These are phyloP conservation scores for Drepanosiphum platanoidis DNA, from an alignment of 2,888 invertebrate species.

Conservation along the genomic window DNA sequence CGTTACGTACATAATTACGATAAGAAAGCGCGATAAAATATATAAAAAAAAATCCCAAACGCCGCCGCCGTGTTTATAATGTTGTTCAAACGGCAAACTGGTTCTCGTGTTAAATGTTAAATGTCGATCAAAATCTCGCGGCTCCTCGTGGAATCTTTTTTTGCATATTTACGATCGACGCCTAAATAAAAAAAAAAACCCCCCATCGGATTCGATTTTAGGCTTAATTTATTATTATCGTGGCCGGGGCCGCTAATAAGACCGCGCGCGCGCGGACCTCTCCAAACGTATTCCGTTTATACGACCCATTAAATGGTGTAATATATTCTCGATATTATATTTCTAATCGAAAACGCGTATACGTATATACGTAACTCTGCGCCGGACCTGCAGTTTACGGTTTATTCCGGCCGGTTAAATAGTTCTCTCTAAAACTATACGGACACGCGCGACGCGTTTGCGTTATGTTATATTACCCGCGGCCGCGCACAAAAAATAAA, in stretches of 20 bases:
- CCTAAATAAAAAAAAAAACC: background rate
- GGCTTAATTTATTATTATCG: too few relatives aligned
- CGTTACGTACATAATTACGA: background rate
- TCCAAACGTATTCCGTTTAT: background rate
- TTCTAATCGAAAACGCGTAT: background rate
- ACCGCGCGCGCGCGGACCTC: background rate
- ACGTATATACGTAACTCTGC: background rate
- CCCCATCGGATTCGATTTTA: too few relatives aligned
- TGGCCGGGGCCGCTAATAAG: too few relatives aligned
- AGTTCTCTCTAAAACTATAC: too few relatives aligned
- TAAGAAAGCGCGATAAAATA: background rate
- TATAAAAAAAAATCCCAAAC: background rate
- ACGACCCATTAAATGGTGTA: background rate
- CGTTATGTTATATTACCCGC: background rate
- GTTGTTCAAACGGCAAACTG: background rate
- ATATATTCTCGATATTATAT: background rate
- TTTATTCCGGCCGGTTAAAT: background rate
- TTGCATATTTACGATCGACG: background rate
- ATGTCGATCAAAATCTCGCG: background rate
- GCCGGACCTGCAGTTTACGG: background rate
- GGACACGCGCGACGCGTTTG: background rate
- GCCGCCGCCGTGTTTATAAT: background rate
- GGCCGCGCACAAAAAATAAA: background rate
- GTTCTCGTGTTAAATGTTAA: background rate
- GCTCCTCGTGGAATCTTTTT: background rate